Conservation (phyloP, 2,113 vertebrate species). For the Labeo rohita region DNA sequence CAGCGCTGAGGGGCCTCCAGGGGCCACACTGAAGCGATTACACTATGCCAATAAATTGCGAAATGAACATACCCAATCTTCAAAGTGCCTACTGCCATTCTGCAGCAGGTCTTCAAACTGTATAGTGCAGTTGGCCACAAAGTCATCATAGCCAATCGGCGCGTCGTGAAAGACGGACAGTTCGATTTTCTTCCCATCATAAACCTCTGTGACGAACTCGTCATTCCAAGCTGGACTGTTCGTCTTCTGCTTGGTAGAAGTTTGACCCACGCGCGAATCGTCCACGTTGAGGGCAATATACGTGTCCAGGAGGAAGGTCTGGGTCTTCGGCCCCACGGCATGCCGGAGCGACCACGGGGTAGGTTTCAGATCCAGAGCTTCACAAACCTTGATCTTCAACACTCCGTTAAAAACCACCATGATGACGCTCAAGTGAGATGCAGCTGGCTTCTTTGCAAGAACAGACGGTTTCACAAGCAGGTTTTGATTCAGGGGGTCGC, state of each 20-base stretch:
- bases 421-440: conserved; percentile 67
- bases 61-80: conserved; percentile 90
- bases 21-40: neutral
- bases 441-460: conserved; percentile 30
- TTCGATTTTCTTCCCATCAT: conserved; percentile 94
- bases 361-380: conserved; percentile 97
- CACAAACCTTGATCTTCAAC: conserved; percentile 96
- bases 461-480: conserved; percentile 14
- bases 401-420: conserved; percentile 99
- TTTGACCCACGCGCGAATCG: conserved; percentile 97
- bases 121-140: conserved; percentile 99
- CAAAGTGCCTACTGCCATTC: conserved; percentile 97
- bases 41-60: neutral
- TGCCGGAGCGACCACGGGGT: conserved; percentile 97
- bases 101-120: conserved; percentile 99
- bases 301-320: conserved; percentile 95
- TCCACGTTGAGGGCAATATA: conserved; percentile 98
- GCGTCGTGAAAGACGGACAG: conserved; percentile 98
- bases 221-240: conserved; percentile 98
- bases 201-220: conserved; percentile 96
- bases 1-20: neutral
- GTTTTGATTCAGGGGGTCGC: conserved; percentile 40
- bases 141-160: conserved; percentile 98
- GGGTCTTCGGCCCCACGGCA: conserved; percentile 92
- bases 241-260: conserved; percentile 94